Evolutionary conservation across 2,888 invertebrate species (phyloP).

Genomic region (Drosophila anceps): DNA sequence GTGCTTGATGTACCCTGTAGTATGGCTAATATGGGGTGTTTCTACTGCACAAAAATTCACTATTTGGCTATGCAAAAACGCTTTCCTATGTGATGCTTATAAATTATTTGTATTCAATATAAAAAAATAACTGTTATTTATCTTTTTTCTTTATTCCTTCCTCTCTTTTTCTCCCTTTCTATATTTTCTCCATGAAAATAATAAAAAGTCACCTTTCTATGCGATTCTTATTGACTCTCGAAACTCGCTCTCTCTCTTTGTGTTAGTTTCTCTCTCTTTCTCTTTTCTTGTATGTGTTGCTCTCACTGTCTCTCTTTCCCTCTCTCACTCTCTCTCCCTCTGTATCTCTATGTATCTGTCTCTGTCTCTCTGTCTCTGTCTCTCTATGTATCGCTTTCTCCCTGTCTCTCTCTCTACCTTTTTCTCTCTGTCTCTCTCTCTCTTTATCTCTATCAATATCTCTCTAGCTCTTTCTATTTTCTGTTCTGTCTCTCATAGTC

Average conservation of each 20-base stretch:
- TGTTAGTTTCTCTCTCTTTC: neutral
- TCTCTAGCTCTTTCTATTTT: too few species aligned
- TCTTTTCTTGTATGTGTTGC: neutral
- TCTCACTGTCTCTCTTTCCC: neutral
- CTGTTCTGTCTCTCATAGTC: neutral
- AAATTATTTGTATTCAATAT: too few species aligned
- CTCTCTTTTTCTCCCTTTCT: too few species aligned
- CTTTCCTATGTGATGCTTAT: too few species aligned
- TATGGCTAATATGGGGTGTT: neutral
- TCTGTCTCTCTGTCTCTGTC: neutral
- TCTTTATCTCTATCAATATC: neutral
- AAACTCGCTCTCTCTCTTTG: neutral
- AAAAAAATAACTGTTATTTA: too few species aligned
- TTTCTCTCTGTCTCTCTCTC: neutral
- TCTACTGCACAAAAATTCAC: too few species aligned
- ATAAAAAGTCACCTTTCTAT: too few species aligned
- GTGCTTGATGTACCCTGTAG: slow-evolving; percentile 11
- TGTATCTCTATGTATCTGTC: neutral
- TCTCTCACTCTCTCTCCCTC: neutral
- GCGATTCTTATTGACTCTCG: too few species aligned
- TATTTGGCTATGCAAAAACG: too few species aligned
- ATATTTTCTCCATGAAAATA: too few species aligned
- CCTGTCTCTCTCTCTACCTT: neutral
- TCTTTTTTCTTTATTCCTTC: too few species aligned
- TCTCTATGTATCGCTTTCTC: neutral